phyloP scores from a whole-genome alignment of 2,888 invertebrate genomes.

The Gasteruption jaculator region DNA sequence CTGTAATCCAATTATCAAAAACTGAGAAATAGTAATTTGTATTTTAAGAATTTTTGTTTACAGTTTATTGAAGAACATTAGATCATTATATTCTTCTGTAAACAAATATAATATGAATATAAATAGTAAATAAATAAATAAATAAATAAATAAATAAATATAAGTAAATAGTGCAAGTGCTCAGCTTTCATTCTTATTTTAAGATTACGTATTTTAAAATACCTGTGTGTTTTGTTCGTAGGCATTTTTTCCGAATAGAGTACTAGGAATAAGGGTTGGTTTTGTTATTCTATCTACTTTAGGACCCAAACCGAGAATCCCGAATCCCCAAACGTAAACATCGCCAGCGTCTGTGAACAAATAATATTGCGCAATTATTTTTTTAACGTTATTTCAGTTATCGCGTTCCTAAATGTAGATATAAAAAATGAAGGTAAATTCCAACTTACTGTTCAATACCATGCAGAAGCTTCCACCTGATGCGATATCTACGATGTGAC shows the following conservation, averaged over 20 bases:
- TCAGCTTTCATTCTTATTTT: background rate
- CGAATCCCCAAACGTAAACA: conserved; percentile 92
- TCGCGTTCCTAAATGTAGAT: background rate
- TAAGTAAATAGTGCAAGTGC: too few species aligned
- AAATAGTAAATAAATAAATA: background rate
- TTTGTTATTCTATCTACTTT: conserved; percentile 60
- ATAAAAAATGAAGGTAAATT: conserved; percentile 1
- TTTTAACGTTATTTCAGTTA: conserved; percentile 4
- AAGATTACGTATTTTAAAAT: conserved; percentile 11
- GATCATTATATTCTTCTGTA: too few species aligned
- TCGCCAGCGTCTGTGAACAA: conserved; percentile 69
- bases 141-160: background rate
- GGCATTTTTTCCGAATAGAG: conserved; percentile 82
- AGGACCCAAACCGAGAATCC: conserved; percentile 87
- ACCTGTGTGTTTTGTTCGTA: conserved; percentile 64
- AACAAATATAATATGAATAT: too few species aligned
- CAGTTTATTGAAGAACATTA: too few species aligned
- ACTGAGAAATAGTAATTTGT: too few species aligned
- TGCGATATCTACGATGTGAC: conserved; percentile 76
- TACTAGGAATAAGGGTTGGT: conserved; percentile 72
- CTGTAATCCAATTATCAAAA: too few species aligned
- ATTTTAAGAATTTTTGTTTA: too few species aligned
- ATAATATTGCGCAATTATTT: conserved; percentile 4
- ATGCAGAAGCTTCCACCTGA: conserved; percentile 85
- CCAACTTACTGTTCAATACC: conserved; percentile 67